Evolutionary conservation across 2,888 invertebrate genomes (phyloP).

Genomic region (Notodonta ziczac): DNA sequence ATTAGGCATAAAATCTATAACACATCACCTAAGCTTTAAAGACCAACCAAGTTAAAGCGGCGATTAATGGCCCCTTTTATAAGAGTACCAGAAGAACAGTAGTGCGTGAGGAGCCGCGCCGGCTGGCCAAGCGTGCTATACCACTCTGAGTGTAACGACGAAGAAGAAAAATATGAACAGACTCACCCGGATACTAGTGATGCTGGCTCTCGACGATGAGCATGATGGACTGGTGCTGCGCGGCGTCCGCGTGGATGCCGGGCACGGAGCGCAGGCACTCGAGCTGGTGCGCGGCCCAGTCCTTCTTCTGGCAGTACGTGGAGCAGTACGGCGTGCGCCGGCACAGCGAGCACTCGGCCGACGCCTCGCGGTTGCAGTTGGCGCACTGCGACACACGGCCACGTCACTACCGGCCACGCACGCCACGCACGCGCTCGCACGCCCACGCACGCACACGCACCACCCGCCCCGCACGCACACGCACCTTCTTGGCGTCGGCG

Average conservation of each 20-base stretch:
- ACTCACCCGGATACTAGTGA: slow-evolving; percentile 61
- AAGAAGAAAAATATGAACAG: not conserved
- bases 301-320: slow-evolving; percentile 95
- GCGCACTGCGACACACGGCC: slow-evolving; percentile 86
- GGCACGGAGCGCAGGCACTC: slow-evolving; percentile 91
- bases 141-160: too few relatives aligned
- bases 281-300: slow-evolving; percentile 93
- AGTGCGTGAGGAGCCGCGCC: too few relatives aligned
- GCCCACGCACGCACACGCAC: slow-evolving; percentile 16
- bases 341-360: slow-evolving; percentile 94
- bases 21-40: too few relatives aligned
- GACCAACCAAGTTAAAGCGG: too few relatives aligned
- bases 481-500: slow-evolving; percentile 1
- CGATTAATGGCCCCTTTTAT: too few relatives aligned
- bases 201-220: slow-evolving; percentile 92
- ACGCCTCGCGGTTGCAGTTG: slow-evolving; percentile 94
- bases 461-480: not conserved
- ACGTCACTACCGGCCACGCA: not conserved
- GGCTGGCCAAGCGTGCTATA: too few relatives aligned
- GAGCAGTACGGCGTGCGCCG: slow-evolving; percentile 95
- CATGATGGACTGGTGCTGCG: slow-evolving; percentile 91
- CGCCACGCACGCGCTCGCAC: too few relatives aligned
- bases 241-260: slow-evolving; percentile 59
- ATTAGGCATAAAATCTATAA: too few relatives aligned
- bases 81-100: too few relatives aligned